Evolutionary conservation across 2,113 vertebrate species (phyloP).

Genomic region (Megaleporinus macrocephalus): DNA sequence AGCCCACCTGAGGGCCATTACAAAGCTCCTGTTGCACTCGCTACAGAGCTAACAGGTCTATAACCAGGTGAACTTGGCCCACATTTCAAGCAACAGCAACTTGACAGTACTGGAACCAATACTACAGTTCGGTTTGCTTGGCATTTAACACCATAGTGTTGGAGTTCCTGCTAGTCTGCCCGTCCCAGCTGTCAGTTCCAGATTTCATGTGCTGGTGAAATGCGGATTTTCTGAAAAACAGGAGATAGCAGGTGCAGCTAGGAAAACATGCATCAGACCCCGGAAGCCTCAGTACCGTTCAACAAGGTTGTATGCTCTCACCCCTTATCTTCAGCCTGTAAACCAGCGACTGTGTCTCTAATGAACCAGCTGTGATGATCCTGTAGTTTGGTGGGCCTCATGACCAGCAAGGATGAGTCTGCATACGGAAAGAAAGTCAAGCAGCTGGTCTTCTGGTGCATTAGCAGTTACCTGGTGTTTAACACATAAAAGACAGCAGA

Average conservation of each 20-base stretch:
- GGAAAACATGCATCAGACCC: not conserved
- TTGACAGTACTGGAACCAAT: no score
- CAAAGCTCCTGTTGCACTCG: no score
- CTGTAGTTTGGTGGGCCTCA: not conserved
- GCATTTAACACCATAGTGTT: no score
- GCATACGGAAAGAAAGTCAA: not conserved
- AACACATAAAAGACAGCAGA: not conserved
- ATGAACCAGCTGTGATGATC: not conserved
- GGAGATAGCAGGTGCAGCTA: not conserved
- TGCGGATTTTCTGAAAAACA: not conserved
- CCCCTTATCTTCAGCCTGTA: not conserved
- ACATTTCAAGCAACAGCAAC: no score
- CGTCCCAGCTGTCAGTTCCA: no score
- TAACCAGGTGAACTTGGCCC: no score
- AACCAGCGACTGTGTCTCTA: not conserved
- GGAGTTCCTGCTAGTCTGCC: no score
- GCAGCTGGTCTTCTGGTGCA: not conserved
- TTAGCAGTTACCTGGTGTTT: not conserved
- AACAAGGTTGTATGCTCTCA: not conserved
- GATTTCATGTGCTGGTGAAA: not conserved
- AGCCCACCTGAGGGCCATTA: no score
- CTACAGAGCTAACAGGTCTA: no score
- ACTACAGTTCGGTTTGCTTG: no score
- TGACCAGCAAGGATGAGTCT: not conserved
- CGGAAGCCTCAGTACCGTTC: not conserved